Percentiles rank a stretch among this genome's conserved stretches.
phyloP scores from a whole-genome alignment of 2,797 vertebrate genomes.

The Petrocephalus sullivani region DNA sequence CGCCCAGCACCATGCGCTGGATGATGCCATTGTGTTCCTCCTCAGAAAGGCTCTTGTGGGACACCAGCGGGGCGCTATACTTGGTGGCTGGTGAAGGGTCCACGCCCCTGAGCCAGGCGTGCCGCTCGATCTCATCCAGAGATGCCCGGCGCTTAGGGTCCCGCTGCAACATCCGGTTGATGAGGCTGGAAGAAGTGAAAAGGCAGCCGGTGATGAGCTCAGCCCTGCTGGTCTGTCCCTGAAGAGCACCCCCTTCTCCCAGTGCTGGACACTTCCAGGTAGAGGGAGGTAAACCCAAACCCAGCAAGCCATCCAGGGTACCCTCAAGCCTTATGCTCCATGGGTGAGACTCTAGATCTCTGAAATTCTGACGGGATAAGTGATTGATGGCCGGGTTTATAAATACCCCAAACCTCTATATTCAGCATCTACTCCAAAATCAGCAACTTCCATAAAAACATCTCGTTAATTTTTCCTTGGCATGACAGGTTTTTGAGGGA shows the following conservation, averaged over 20 bases:
- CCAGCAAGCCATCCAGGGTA: background rate
- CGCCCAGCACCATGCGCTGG: constrained; percentile 88
- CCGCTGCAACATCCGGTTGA: constrained; percentile 87
- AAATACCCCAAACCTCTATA: background rate
- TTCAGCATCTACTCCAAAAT: background rate
- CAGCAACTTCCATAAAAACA: background rate
- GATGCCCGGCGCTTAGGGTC: constrained; percentile 85
- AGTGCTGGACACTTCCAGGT: background rate
- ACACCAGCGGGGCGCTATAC: constrained; percentile 86
- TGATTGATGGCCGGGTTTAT: background rate
- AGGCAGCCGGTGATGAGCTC: background rate
- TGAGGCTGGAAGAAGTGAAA: constrained; percentile 64
- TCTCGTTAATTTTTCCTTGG: background rate
- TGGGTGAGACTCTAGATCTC: background rate
- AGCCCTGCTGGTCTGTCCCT: background rate
- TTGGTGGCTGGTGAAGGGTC: constrained; percentile 92
- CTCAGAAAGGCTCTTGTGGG: constrained; percentile 84
- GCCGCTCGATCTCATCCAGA: constrained; percentile 82
- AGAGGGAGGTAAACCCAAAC: background rate
- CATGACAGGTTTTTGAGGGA: background rate
- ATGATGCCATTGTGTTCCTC: constrained; percentile 90
- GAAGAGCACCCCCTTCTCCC: background rate
- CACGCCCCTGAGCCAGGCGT: constrained; percentile 85
- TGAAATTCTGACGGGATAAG: background rate
- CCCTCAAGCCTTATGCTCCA: background rate